Evolutionary conservation across 2,888 invertebrate genomes (phyloP).

Genomic region (Diarsia brunnea): DNA sequence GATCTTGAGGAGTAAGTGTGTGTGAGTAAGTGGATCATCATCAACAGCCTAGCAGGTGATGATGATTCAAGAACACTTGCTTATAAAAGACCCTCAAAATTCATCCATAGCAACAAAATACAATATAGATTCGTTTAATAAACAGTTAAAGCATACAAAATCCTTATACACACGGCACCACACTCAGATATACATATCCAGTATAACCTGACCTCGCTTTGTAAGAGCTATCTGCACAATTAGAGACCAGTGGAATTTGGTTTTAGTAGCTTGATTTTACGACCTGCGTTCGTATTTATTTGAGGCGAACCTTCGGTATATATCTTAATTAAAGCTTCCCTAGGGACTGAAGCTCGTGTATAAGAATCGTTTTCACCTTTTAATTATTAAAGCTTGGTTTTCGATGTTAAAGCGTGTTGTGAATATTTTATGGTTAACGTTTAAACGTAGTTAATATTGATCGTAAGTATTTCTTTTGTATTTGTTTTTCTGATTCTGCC

Average conservation of each 20-base stretch:
- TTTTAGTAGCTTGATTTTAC: too few species aligned
- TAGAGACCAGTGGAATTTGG: too few species aligned
- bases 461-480: too few species aligned
- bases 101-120: constrained; percentile 18
- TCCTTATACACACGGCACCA: not conserved
- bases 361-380: constrained; percentile 39
- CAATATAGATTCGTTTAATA: constrained; percentile 13
- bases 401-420: not conserved
- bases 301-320: constrained; percentile 37
- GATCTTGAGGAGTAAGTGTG: too few species aligned
- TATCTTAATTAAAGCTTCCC: constrained; percentile 47
- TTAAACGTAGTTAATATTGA: not conserved
- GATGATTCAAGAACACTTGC: too few species aligned
- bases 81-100: not conserved
- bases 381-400: constrained; percentile 40
- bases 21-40: too few species aligned
- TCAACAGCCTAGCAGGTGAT: too few species aligned
- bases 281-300: constrained; percentile 22
- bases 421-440: constrained; percentile 3
- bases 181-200: too few species aligned
- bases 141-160: constrained; percentile 35
- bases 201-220: too few species aligned
- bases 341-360: not conserved
- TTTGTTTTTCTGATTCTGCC: too few species aligned
- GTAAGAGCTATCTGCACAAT: too few species aligned